phyloP scores from a whole-genome alignment of 2,888 invertebrate species.

The Eupithecia vulgata region DNA sequence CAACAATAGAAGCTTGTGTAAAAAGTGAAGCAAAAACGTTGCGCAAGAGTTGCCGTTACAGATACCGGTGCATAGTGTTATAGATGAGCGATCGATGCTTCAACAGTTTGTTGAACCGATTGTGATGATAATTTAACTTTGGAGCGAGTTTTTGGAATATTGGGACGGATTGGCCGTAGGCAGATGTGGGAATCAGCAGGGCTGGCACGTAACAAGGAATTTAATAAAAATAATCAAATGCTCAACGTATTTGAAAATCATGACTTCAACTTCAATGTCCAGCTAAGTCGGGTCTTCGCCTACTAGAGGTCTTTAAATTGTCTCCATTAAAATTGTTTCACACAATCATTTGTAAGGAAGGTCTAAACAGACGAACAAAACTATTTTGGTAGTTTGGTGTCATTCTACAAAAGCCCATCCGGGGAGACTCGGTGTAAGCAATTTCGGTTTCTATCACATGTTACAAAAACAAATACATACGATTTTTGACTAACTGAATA shows the following conservation, averaged over 20 bases:
- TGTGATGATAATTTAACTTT: constrained; percentile 13
- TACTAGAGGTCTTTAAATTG: not conserved
- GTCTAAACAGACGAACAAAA: not conserved
- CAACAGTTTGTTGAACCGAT: constrained; percentile 33
- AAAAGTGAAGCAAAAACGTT: constrained; percentile 31
- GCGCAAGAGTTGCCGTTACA: constrained; percentile 30
- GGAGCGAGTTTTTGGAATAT: not conserved
- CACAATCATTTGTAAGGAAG: not conserved
- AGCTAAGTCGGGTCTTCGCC: not conserved
- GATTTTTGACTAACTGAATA: too few species aligned
- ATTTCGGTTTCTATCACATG: too few species aligned
- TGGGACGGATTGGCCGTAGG: not conserved
- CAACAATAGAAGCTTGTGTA: constrained; percentile 25
- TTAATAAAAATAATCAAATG: too few species aligned
- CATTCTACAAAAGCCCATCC: not conserved
- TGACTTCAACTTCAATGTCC: not conserved
- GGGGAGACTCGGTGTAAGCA: too few species aligned
- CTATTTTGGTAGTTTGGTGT: not conserved
- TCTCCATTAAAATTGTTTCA: not conserved
- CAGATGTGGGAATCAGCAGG: not conserved
- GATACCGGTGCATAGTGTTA: constrained; percentile 27
- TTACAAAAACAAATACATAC: too few species aligned
- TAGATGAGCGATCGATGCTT: constrained; percentile 30
- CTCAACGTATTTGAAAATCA: not conserved
- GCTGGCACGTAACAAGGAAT: not conserved